A percentile compares a stretch with the other conserved stretches of the same genome.
Evolutionary conservation across 1,140 invertebrate genomes (phyloP).

Genomic region (Vanessa atalanta): DNA sequence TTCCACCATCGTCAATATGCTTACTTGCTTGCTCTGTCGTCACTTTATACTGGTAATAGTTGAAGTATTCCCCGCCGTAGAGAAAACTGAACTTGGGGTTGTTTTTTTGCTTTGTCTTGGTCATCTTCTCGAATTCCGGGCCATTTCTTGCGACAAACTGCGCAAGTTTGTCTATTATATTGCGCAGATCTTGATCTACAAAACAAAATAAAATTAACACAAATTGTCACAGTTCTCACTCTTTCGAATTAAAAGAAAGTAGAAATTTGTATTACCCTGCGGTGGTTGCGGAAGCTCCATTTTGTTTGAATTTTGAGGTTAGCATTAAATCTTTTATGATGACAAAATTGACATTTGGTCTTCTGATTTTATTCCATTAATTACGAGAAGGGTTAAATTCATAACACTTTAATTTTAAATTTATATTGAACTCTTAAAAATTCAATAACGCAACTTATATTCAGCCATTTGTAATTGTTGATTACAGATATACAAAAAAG

Average conservation of each 20-base stretch:
- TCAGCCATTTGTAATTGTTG: constrained; percentile 41
- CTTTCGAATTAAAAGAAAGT: neutral
- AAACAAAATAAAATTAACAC: neutral
- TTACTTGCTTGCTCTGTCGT: constrained; percentile 93
- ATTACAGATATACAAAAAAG: constrained; percentile 16
- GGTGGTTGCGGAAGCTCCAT: constrained; percentile 72
- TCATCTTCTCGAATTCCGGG: constrained; percentile 98
- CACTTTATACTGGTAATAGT: constrained; percentile 98
- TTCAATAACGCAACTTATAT: constrained; percentile 18
- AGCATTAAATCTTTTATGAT: constrained; percentile 16
- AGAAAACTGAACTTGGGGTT: constrained; percentile 98
- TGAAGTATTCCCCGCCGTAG: constrained; percentile 96
- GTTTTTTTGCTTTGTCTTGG: constrained; percentile 98
- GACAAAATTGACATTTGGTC: constrained; percentile 14
- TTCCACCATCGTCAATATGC: constrained; percentile 78
- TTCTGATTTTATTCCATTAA: constrained; percentile 8
- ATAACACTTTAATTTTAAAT: constrained; percentile 25
- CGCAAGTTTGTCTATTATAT: constrained; percentile 99
- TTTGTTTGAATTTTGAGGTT: constrained; percentile 52
- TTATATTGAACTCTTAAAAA: constrained; percentile 25
- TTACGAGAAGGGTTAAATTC: constrained; percentile 19
- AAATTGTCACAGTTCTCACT: neutral
- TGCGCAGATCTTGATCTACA: constrained; percentile 93
- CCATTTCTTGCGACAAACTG: constrained; percentile 99
- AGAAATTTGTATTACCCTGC: constrained; percentile 51